Conservation (phyloP, 1,140 invertebrate genomes). For the Mesaphorura yosii region DNA sequence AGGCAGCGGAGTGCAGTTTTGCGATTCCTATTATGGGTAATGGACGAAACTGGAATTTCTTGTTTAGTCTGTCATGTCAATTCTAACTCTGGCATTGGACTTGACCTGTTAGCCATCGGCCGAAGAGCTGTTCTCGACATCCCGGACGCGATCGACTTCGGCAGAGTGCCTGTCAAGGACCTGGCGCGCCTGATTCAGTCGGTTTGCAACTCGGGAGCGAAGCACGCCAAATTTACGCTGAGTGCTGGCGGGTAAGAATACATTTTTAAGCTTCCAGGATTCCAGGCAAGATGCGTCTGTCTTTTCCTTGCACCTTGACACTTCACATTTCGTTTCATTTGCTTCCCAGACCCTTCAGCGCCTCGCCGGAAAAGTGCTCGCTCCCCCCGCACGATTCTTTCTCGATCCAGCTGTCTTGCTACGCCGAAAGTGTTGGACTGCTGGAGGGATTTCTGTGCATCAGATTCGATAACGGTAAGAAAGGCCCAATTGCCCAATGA, state of each 20-base stretch:
- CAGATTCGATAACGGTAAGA: constrained; percentile 38
- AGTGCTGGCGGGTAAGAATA: constrained; percentile 28
- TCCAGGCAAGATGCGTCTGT: not conserved
- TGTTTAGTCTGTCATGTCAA: not conserved
- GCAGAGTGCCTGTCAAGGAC: constrained; percentile 37
- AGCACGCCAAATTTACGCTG: constrained; percentile 34
- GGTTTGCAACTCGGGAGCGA: constrained; percentile 38
- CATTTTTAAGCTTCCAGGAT: not conserved
- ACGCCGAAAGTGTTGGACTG: constrained; percentile 28
- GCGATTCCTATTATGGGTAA: constrained; percentile 22
- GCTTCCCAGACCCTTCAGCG: constrained; percentile 34
- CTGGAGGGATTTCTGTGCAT: constrained; percentile 34
- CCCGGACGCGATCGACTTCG: constrained; percentile 40
- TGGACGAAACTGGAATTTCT: not conserved
- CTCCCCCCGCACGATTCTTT: constrained; percentile 34
- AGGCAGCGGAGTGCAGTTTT: constrained; percentile 7
- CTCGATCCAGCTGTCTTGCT: constrained; percentile 31
- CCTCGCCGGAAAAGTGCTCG: constrained; percentile 36
- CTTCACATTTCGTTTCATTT: not conserved
- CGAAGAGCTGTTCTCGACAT: constrained; percentile 39
- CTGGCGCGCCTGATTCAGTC: constrained; percentile 34
- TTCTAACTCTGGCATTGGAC: too few species aligned
- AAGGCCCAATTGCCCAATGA: not conserved
- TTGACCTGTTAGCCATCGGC: constrained; percentile 39
- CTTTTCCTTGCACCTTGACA: not conserved